These are phyloP conservation scores for Trissolcus basalis DNA, from an alignment of 1,140 invertebrate genomes.

Conservation along the genomic window DNA sequence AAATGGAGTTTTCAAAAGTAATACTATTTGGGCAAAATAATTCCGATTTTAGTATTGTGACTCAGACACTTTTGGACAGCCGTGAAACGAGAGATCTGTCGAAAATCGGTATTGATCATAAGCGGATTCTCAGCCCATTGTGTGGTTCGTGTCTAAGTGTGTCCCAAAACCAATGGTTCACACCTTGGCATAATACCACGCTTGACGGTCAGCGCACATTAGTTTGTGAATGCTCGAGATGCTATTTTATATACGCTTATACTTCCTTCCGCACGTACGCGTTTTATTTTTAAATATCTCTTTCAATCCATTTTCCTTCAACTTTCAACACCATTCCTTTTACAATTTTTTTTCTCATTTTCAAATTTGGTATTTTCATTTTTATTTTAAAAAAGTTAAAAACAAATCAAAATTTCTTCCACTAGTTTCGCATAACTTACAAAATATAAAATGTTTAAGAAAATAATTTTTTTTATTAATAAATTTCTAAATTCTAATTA, in stretches of 20 bases:
- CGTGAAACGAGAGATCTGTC: constrained; percentile 54
- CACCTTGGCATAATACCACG: constrained; percentile 66
- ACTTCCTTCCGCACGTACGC: constrained; percentile 49
- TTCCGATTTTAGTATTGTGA: constrained; percentile 66
- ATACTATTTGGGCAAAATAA: constrained; percentile 65
- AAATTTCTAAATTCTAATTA: too few species aligned
- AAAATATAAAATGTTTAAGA: too few species aligned
- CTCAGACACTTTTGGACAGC: constrained; percentile 62
- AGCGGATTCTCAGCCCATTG: constrained; percentile 66
- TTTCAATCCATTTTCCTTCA: constrained; percentile 18
- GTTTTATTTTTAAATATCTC: constrained; percentile 24
- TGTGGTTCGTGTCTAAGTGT: constrained; percentile 43
- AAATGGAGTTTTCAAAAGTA: constrained; percentile 51
- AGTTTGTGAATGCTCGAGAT: constrained; percentile 43
- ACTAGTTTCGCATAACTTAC: too few species aligned
- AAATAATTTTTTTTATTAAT: too few species aligned
- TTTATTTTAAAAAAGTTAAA: too few species aligned
- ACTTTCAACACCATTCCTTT: constrained; percentile 4
- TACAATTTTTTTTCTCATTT: too few species aligned
- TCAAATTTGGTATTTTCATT: too few species aligned
- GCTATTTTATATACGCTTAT: constrained; percentile 36
- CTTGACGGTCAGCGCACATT: constrained; percentile 55
- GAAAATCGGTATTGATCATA: constrained; percentile 71
- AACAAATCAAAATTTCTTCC: too few species aligned
- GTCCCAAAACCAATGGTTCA: constrained; percentile 59